Conservation (phyloP, 2,797 vertebrate genomes). For the Poeciliopsis presidionis region DNA sequence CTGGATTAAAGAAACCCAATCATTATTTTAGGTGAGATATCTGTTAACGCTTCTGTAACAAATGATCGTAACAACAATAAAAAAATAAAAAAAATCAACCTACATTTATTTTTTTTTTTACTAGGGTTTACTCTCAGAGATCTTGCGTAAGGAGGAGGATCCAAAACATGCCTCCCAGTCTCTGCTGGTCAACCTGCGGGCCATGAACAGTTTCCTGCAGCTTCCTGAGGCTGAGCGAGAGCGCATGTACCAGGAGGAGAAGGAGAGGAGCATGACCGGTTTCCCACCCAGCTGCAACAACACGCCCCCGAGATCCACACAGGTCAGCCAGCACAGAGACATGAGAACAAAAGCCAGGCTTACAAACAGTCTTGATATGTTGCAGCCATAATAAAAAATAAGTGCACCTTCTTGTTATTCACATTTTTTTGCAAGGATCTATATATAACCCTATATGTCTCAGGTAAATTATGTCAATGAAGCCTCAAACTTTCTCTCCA, state of each 20-base stretch:
- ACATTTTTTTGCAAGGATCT: not conserved
- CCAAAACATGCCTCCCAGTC: conserved; percentile 94
- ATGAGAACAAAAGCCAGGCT: not conserved
- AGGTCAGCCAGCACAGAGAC: conserved; percentile 76
- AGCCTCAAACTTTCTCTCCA: not conserved
- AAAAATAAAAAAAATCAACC: fast-evolving
- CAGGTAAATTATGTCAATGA: not conserved
- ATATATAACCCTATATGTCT: not conserved
- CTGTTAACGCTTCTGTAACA: not conserved
- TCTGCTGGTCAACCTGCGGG: conserved; percentile 92
- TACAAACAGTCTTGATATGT: not conserved
- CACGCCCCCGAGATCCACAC: conserved; percentile 87
- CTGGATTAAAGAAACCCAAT: not conserved
- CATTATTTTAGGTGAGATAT: not conserved
- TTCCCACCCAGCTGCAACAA: conserved; percentile 89
- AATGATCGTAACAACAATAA: too few species aligned
- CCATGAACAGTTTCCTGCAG: conserved; percentile 94
- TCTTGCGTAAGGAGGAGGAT: conserved; percentile 95
- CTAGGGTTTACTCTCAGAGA: conserved; percentile 95
- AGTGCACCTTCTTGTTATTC: not conserved
- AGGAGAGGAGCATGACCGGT: conserved; percentile 90
- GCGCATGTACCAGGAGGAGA: conserved; percentile 95
- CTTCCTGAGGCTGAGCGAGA: conserved; percentile 92
- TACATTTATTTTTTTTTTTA: conserved; percentile 1
- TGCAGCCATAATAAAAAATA: not conserved